Evolutionary conservation across 2,888 invertebrate genomes (phyloP), one percentile per base, ranked within the genome.

Genomic region (Pocota personata): DNA sequence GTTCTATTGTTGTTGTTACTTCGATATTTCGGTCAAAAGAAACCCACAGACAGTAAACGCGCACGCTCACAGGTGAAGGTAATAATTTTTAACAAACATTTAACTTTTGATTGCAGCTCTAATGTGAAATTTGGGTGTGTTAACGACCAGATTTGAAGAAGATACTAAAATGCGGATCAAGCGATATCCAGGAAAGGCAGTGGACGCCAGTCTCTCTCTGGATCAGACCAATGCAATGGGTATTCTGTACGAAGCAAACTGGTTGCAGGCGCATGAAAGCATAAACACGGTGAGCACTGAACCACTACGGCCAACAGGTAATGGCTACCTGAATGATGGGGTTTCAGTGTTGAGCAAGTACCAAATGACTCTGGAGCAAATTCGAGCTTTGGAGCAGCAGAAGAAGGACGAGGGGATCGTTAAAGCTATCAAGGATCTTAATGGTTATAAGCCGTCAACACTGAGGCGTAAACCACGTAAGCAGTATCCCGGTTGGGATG

Each of bases 151-250:
- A 50, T 87, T 76, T 57, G 69, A 60, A 52, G 14, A 90, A 88
- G 84, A 60, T 67, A n/a, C 10, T 57, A 88, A 83, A 71, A 97
- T 97, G 97, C 96, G 96, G 94, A 96, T 97, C 88, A 95, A 96
- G 91, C 95, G 96, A 89, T 96, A 97, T 92, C 97, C 97, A 50
- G 97, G 97, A 88, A 96, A 96, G 93, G 97, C 95, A 88, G 96
- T 97, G 90, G 94, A 95, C 75, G 94, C 95, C 71, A 94, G 94
- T 92, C 90, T 95, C 82, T 93, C 95, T 75, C 94, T 96, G 94
- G 96, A 96, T 91, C 94, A 94, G 88, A 95, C 95, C 88, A 94
- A 94, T 89, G 95, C 95, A 86, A 95, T 96, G 96, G 95, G 95
- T 89, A 94, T 96, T 62, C 94, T 96, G 57, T 97, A 97, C 91